Evolutionary conservation across 2,113 vertebrate genomes (phyloP), one percentile per base, ranked within the genome.

Genomic region (Tyrannus savana): DNA sequence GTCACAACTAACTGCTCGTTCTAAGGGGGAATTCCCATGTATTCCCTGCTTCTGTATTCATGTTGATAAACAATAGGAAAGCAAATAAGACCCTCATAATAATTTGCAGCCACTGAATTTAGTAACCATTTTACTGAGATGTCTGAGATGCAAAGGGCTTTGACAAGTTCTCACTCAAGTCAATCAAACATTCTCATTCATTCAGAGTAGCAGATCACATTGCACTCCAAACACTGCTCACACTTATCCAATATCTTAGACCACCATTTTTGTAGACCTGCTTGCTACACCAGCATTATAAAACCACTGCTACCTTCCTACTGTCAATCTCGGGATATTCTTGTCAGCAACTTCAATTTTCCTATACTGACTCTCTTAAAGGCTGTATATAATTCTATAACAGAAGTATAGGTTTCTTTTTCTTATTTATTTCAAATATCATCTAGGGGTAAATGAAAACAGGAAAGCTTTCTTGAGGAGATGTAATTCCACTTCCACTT

Each of bases 401-500:
- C 5, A 28, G 39, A 89, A 97, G 87, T 37, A 67, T 55, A 15
- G 7, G 41, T 53, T 62, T 28, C 16, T 93, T 95, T 91, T 84
- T 83, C 19, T 15, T 64, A 76, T 82, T 62, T 81, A 52, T 77
- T 82, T 92, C 82, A 89, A 27, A 41, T 35, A 79, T 30, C 81
- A 63, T 47, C 71, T 80, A 88, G 7, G 60, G 25, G 78, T 41
- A 91, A 95, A 93, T 55, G 58, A 82, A 72, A 96, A 95, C 27
- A 91, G 24, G 28, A 87, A 84, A 91, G 87, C 27, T 87, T 92
- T 95, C 55, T 81, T 55, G 87, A 93, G 76, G 84, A 85, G 42
- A 76, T 56, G 35, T 95, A 91, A 84, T 87, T 86, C 67, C 62
- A 98, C 98, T 98, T 98, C 69, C 69, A 98, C 99, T 99, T 98